Percentiles rank a stretch among this genome's conserved stretches.
These are phyloP conservation scores for Chelon labrosus DNA, from an alignment of 2,797 vertebrate genomes.

Conservation along the genomic window DNA sequence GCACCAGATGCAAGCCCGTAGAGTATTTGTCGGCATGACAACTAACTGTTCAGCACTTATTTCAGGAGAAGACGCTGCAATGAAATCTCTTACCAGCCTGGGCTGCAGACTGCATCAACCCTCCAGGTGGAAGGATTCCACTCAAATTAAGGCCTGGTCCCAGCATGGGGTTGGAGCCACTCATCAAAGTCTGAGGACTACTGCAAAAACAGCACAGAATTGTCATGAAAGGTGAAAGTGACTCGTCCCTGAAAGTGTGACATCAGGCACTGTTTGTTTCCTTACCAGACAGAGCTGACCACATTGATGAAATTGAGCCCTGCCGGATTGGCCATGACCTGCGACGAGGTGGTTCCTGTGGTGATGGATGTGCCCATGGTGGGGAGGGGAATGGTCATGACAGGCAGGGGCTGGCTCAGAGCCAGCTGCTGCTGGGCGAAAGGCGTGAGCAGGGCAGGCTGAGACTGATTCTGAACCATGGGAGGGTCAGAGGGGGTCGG, in stretches of 20 bases:
- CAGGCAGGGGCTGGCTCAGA: slow-evolving; percentile 92
- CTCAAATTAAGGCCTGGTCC: slow-evolving; percentile 93
- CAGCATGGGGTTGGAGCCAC: slow-evolving; percentile 93
- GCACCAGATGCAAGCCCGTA: background rate
- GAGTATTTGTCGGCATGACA: background rate
- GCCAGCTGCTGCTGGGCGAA: slow-evolving; percentile 96
- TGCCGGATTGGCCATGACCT: slow-evolving; percentile 93
- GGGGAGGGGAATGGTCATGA: slow-evolving; percentile 95
- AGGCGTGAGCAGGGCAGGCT: slow-evolving; percentile 90
- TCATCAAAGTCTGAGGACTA: slow-evolving; percentile 96
- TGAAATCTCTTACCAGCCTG: slow-evolving; percentile 87
- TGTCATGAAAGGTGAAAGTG: background rate
- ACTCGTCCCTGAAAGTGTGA: background rate
- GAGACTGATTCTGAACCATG: slow-evolving; percentile 84
- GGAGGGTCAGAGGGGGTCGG: slow-evolving; percentile 90
- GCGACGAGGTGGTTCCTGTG: slow-evolving; percentile 92
- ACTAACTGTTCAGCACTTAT: background rate
- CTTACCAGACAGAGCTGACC: slow-evolving; percentile 95
- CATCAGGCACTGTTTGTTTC: background rate
- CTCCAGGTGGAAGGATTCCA: slow-evolving; percentile 93
- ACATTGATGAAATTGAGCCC: slow-evolving; percentile 98
- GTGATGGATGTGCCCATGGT: slow-evolving; percentile 87
- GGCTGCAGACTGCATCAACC: slow-evolving; percentile 92
- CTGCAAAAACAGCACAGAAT: slow-evolving; percentile 76
- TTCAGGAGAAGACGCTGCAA: background rate